These are phyloP conservation scores for Crossaster papposus DNA, from an alignment of 53 echinoderm and acorn worm species.

Conservation along the genomic window DNA sequence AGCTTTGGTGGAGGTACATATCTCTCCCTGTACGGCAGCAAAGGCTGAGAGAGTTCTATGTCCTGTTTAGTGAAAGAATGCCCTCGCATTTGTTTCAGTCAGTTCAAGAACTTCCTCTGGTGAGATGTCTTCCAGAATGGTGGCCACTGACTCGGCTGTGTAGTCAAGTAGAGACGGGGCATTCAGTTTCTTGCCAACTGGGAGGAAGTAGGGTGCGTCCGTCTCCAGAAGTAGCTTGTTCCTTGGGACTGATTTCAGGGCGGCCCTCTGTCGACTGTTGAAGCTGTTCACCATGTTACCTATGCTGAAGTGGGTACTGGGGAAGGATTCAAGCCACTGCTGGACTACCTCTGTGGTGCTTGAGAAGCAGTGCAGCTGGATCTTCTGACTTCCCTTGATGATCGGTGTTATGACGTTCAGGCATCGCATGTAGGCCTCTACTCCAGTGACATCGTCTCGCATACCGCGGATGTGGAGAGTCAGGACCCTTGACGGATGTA, in stretches of 20 bases:
- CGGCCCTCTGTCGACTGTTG: conserved; percentile 23
- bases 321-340: conserved; percentile 37
- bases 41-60: neutral
- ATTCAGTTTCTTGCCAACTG: neutral
- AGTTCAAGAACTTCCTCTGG: conserved; percentile 7
- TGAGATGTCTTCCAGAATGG: conserved; percentile 16
- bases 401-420: conserved; percentile 7
- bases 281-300: neutral
- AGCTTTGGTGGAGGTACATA: neutral
- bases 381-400: conserved; percentile 11
- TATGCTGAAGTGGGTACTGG: conserved; percentile 40
- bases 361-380: conserved; percentile 48
- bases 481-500: conserved; percentile 7
- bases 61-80: neutral
- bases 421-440: conserved; percentile 8
- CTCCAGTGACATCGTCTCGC: conserved; percentile 5
- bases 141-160: conserved; percentile 26
- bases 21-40: neutral
- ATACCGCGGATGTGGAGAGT: conserved; percentile 22
- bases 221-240: conserved; percentile 24
- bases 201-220: conserved; percentile 26
- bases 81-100: conserved; percentile 1
- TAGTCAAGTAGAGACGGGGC: neutral
- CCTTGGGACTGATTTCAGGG: conserved; percentile 4
- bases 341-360: conserved; percentile 15